phyloP scores from a whole-genome alignment of 2,797 vertebrate genomes.

The Alca torda region DNA sequence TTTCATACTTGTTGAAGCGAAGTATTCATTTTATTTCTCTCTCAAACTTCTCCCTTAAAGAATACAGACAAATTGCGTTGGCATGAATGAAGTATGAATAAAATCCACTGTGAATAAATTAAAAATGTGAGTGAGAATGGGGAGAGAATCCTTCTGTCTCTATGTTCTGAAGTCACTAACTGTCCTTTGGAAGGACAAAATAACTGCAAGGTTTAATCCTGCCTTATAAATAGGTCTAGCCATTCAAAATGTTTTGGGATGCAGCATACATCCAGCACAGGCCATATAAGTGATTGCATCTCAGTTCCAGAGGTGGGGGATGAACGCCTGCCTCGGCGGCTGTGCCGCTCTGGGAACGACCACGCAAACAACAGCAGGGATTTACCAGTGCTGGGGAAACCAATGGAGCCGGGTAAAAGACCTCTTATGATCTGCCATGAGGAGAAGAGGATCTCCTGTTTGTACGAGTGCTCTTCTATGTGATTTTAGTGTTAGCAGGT shows the following conservation, averaged over 20 bases:
- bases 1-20: not conserved
- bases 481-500: not conserved
- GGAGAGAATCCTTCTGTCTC: not conserved
- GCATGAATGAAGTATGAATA: not conserved
- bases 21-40: not conserved
- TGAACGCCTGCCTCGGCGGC: not conserved
- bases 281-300: not conserved
- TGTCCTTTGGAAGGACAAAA: not conserved
- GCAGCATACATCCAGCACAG: not conserved
- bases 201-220: not conserved
- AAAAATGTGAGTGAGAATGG: accelerated
- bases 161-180: not conserved
- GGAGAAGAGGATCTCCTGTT: not conserved
- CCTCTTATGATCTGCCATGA: not conserved
- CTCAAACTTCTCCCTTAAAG: not conserved
- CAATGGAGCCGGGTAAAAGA: accelerated
- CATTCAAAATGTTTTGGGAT: not conserved
- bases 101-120: not conserved
- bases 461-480: not conserved
- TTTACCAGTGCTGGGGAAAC: not conserved
- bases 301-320: not conserved
- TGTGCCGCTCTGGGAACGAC: not conserved
- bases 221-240: not conserved
- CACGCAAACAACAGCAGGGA: not conserved
- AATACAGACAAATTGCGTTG: not conserved